Conservation (phyloP, 2,797 vertebrate species). For the Anas bahamensis region DNA sequence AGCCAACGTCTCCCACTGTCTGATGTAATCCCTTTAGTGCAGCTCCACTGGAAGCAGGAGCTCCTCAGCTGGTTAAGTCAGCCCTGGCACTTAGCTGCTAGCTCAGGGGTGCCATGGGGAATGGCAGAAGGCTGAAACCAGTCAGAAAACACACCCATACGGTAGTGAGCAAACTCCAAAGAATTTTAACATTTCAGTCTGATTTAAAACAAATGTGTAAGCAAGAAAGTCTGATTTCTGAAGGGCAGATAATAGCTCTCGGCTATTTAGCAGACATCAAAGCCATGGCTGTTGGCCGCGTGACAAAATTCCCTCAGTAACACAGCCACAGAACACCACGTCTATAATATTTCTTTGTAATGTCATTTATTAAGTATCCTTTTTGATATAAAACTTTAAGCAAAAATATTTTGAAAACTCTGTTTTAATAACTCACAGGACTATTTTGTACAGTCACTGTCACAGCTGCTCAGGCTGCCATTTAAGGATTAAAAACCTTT, state of each 20-base stretch:
- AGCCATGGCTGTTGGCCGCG: neutral
- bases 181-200: neutral
- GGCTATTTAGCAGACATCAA: neutral
- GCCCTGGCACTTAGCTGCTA: neutral
- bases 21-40: neutral
- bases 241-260: neutral
- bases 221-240: neutral
- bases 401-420: slow-evolving; percentile 8
- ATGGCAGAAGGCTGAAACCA: neutral
- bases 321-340: rapidly evolving
- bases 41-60: neutral
- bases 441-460: neutral
- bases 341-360: neutral
- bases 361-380: slow-evolving; percentile 47
- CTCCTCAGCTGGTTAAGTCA: neutral
- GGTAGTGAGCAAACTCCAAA: neutral
- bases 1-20: rapidly evolving
- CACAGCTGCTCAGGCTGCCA: neutral
- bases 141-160: neutral
- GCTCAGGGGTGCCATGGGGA: neutral
- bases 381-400: neutral
- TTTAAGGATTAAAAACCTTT: neutral
- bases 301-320: neutral
- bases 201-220: neutral
- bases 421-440: neutral